Percentiles rank a stretch among this genome's conserved stretches.
Evolutionary conservation across 2,888 invertebrate species (phyloP).

Genomic region (Piscicola geometra): DNA sequence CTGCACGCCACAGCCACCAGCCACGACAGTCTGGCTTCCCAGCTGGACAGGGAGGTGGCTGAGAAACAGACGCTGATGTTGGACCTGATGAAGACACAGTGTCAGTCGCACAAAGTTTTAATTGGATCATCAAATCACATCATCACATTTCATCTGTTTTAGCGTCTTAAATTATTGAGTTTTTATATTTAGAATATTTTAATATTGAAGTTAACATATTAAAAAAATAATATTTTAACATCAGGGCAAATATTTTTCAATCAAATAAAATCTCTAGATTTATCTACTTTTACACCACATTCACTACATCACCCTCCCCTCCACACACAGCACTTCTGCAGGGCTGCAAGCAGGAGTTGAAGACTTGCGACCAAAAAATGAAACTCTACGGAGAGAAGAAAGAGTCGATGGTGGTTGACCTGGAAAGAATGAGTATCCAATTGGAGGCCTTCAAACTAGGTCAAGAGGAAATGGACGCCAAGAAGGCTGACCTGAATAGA

Average conservation of each 20-base stretch:
- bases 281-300: neutral
- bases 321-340: neutral
- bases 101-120: neutral
- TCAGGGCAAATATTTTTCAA: no score
- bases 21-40: neutral
- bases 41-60: neutral
- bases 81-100: neutral
- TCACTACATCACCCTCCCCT: no score
- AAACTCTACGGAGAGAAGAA: conserved; percentile 49
- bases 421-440: conserved; percentile 48
- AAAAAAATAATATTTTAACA: no score
- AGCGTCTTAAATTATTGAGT: neutral
- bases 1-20: neutral
- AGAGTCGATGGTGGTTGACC: conserved; percentile 48
- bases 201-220: no score
- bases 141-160: neutral
- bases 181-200: no score
- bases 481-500: conserved; percentile 47
- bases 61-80: neutral
- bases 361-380: neutral
- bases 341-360: neutral
- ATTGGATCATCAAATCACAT: neutral
- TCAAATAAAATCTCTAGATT: neutral
- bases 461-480: conserved; percentile 47
- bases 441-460: conserved; percentile 48